Evolutionary conservation across 2,888 invertebrate species (phyloP), one percentile per base, ranked within the genome.

Genomic region (Hirtodrosophila trivittata): DNA sequence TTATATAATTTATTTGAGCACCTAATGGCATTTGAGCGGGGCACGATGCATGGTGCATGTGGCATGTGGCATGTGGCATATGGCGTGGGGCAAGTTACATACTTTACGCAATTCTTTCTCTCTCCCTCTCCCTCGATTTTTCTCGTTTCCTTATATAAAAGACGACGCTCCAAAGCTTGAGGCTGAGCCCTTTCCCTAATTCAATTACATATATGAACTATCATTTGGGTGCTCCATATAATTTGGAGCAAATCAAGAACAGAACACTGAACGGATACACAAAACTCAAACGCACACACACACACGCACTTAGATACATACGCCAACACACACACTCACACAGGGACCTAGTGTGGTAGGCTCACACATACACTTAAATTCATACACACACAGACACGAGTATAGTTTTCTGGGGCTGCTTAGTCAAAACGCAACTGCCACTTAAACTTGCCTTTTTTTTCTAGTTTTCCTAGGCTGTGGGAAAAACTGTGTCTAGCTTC

Each of bases 1-100:
- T 80, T 83, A 75, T 80, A 66, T 80, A 81, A 82, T 80, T 75
- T 77, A 68, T 67, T 66, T 74, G 66, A 68, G 74, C 63, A 75
- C 77, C 74, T 77, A 77, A 77, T 77, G 77, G 65, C 75, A 74
- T 66, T 75, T 66, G 65, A 58, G 54, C 45, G 51, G 26, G 60
- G 43, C 50, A 60, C 43, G 57, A 46, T 1, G 35, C 14, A 7
- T 35, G 10, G 12, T 5, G 7, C 3, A 13, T 12, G 35, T 2
- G 35, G 35, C 6, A 35, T 8, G 35, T 1, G 13, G 12, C 13
- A 14, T 12, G 35, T 12, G 35, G 13, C 35, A 35, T 45, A 38
- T 58, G 32, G 32, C 32, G 5, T 32, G 32, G 1, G 35, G 13
- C 35, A 35, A 32, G 32, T 12, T 35, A 49, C 46, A 43, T 58